phyloP scores from a whole-genome alignment of 2,113 vertebrate species.

The Rostratula benghalensis region DNA sequence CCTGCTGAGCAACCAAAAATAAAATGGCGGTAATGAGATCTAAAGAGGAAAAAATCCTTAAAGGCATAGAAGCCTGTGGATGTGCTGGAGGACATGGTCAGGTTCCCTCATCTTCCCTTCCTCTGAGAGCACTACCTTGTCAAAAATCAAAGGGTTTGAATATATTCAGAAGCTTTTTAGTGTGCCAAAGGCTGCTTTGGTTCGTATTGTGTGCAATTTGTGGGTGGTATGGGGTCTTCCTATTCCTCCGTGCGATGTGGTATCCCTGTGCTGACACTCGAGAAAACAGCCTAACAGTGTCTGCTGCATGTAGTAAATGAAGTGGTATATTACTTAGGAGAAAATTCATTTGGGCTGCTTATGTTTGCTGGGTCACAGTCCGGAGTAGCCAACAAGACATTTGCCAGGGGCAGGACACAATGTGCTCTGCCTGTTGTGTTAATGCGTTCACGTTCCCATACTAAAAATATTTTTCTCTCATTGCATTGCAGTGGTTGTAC shows the following conservation, averaged over 20 bases:
- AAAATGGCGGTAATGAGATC: neutral
- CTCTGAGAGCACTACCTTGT: neutral
- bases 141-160: neutral
- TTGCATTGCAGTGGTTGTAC: neutral
- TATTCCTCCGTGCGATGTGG: neutral
- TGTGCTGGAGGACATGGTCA: neutral
- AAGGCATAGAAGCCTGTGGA: rapidly evolving
- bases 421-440: conserved; percentile 41
- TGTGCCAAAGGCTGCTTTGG: neutral
- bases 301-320: neutral
- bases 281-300: neutral
- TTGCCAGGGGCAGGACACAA: conserved; percentile 28
- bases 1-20: neutral
- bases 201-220: neutral
- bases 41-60: neutral
- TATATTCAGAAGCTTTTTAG: neutral
- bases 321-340: neutral
- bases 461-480: neutral
- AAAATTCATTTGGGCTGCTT: conserved; percentile 8
- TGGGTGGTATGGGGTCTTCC: neutral
- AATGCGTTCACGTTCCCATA: neutral
- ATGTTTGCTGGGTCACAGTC: conserved; percentile 24
- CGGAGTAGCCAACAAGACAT: conserved; percentile 3
- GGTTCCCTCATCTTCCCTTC: neutral
- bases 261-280: neutral